Conservation (phyloP, 2,113 vertebrate species). For the Phrynocephalus versicolor region DNA sequence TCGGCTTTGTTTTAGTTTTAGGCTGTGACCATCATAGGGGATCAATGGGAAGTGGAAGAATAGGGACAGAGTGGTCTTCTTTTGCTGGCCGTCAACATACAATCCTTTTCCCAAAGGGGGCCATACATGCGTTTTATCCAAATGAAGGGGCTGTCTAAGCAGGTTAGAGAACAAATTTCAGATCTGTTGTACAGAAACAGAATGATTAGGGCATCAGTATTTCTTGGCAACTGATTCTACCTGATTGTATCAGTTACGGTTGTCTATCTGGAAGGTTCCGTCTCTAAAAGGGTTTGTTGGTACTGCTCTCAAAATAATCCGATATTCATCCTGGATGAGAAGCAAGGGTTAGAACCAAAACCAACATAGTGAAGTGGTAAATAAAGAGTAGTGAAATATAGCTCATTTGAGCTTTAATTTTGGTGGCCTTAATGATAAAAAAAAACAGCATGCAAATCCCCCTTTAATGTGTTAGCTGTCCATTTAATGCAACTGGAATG, state of each 20-base stretch:
- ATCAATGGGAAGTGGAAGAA: neutral
- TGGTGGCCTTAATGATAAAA: neutral
- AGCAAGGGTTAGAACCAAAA: neutral
- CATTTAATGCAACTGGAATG: neutral
- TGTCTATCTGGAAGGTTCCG: neutral
- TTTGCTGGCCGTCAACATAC: neutral
- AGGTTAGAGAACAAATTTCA: neutral
- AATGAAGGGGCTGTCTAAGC: slow-evolving; percentile 2
- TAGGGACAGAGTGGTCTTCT: neutral
- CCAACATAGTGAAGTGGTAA: neutral
- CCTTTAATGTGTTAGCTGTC: neutral
- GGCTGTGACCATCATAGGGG: neutral
- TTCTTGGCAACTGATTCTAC: neutral
- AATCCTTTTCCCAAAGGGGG: neutral
- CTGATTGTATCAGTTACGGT: neutral
- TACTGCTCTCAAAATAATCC: neutral
- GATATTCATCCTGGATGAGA: neutral
- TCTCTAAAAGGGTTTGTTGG: neutral
- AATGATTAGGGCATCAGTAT: neutral
- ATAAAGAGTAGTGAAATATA: neutral
- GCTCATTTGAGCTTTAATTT: neutral
- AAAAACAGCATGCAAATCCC: neutral
- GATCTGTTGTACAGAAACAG: neutral
- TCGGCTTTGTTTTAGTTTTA: neutral
- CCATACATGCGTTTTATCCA: neutral